These are phyloP conservation scores for Drosophila micromelanica DNA, from an alignment of 1,140 invertebrate species.

Conservation along the genomic window DNA sequence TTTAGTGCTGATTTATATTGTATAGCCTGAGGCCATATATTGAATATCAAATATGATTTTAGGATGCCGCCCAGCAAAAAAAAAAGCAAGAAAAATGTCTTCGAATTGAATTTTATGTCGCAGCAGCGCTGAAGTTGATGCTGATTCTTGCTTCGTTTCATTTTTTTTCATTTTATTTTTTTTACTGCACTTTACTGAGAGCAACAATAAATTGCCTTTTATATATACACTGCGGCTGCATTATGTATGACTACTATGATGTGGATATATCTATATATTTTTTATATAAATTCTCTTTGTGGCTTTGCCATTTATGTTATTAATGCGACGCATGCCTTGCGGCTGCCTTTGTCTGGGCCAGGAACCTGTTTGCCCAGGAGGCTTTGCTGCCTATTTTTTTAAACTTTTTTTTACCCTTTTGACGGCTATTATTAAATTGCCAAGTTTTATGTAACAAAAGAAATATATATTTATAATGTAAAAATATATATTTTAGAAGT, in stretches of 20 bases:
- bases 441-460: background rate
- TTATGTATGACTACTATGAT: slow-evolving; percentile 50
- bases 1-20: slow-evolving; percentile 71
- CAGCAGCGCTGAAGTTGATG: slow-evolving; percentile 31
- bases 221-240: slow-evolving; percentile 68
- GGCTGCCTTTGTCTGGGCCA: slow-evolving; percentile 45
- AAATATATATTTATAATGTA: too few relatives aligned
- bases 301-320: slow-evolving; percentile 69
- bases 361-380: slow-evolving; percentile 67
- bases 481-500: background rate
- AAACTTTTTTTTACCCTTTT: slow-evolving; percentile 6
- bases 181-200: slow-evolving; percentile 49
- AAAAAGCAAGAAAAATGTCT: slow-evolving; percentile 44
- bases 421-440: background rate
- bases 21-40: slow-evolving; percentile 37
- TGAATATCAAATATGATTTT: slow-evolving; percentile 75
- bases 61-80: slow-evolving; percentile 15
- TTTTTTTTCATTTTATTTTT: slow-evolving; percentile 21
- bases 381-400: slow-evolving; percentile 7
- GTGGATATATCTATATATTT: slow-evolving; percentile 12
- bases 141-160: background rate
- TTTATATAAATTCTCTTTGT: slow-evolving; percentile 45
- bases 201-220: slow-evolving; percentile 69
- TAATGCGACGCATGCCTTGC: slow-evolving; percentile 54
- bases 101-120: slow-evolving; percentile 77